Conservation (phyloP, 2,797 vertebrate species). For the Enteromius paludinosus region DNA sequence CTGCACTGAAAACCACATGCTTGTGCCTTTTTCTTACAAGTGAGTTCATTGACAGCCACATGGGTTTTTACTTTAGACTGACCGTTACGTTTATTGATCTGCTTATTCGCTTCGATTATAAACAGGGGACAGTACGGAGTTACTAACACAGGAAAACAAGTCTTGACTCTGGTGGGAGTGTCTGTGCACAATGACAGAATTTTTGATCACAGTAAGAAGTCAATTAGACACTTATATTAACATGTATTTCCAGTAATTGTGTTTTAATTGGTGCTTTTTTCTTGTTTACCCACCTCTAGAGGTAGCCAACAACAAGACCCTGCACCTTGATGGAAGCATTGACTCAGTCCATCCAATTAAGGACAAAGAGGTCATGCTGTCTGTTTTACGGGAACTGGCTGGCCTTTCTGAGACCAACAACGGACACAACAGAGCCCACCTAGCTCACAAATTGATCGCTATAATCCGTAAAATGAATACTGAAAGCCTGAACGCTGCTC, state of each 20-base stretch:
- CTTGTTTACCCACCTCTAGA: conserved; percentile 69
- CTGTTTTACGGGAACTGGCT: conserved; percentile 83
- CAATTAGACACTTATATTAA: not conserved
- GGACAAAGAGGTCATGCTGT: conserved; percentile 78
- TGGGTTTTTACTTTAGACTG: not conserved
- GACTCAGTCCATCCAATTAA: conserved; percentile 72
- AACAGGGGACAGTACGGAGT: conserved; percentile 83
- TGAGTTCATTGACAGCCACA: conserved; percentile 67
- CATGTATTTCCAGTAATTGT: not conserved
- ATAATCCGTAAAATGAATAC: conserved; percentile 83
- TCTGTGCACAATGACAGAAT: conserved; percentile 85
- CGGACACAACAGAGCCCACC: conserved; percentile 83
- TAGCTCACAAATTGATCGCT: conserved; percentile 86
- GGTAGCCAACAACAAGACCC: conserved; percentile 70
- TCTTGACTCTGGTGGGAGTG: conserved; percentile 81
- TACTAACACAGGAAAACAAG: conserved; percentile 85
- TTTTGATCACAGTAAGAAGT: conserved; percentile 82
- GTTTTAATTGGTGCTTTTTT: not conserved
- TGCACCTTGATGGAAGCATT: conserved; percentile 83
- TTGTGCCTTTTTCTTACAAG: conserved; percentile 89
- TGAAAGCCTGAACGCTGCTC: conserved; percentile 75
- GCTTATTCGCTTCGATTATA: not conserved
- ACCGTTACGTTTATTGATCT: not conserved
- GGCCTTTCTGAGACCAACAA: conserved; percentile 74
- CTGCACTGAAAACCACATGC: conserved; percentile 90